Percentiles rank a stretch among this genome's conserved stretches.
phyloP scores from a whole-genome alignment of 2,113 vertebrate genomes.

The Strigops habroptila region DNA sequence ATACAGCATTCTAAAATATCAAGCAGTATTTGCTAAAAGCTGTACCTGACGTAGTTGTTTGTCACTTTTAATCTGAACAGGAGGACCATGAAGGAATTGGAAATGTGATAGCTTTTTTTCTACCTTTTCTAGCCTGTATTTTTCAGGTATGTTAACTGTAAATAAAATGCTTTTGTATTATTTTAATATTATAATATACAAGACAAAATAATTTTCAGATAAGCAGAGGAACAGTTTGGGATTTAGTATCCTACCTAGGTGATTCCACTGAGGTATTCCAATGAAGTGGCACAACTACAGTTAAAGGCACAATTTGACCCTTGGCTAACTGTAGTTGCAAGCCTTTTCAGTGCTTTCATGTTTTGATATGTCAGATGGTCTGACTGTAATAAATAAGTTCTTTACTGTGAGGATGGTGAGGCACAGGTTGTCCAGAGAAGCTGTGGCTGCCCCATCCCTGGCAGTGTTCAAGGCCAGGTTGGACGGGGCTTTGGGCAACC shows the following conservation, averaged over 20 bases:
- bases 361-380: background rate
- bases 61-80: constrained; percentile 65
- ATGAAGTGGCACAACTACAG: background rate
- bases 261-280: background rate
- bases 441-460: background rate
- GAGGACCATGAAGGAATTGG: constrained; percentile 86
- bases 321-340: background rate
- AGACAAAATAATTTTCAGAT: background rate
- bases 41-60: background rate
- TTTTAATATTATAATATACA: background rate
- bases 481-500: background rate
- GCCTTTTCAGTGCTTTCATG: background rate
- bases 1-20: background rate
- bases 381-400: background rate
- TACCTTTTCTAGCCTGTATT: constrained; percentile 87
- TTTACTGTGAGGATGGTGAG: background rate
- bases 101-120: constrained; percentile 88
- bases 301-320: background rate
- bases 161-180: background rate
- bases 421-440: background rate
- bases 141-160: constrained; percentile 79
- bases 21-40: background rate
- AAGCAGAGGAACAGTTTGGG: background rate
- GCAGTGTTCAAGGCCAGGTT: background rate
- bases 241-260: background rate